Conservation (phyloP, 2,113 vertebrate species). For the Asarcornis scutulata region DNA sequence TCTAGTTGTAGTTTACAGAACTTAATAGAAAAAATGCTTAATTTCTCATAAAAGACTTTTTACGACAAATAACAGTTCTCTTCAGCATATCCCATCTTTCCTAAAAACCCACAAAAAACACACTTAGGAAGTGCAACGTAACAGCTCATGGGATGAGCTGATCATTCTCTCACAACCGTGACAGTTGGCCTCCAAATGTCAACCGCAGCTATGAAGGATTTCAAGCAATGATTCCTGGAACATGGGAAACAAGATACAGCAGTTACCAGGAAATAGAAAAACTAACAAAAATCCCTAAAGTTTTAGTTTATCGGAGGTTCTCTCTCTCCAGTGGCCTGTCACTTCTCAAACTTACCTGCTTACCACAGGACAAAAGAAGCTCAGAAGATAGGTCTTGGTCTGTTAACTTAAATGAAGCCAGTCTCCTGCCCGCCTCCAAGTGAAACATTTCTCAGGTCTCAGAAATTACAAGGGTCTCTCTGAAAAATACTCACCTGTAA, state of each 20-base stretch:
- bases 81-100: not conserved
- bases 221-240: not conserved
- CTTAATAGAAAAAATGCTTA: not conserved
- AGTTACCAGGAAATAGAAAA: not conserved
- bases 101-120: not conserved
- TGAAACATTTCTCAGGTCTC: not conserved
- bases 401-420: not conserved
- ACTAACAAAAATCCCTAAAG: rapidly evolving
- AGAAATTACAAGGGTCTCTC: too few relatives aligned
- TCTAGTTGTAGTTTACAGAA: not conserved
- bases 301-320: not conserved
- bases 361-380: not conserved
- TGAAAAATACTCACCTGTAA: not conserved
- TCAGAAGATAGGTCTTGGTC: not conserved
- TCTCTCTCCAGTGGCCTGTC: not conserved
- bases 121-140: rapidly evolving
- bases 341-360: not conserved
- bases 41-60: not conserved
- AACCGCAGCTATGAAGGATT: not conserved
- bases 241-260: rapidly evolving
- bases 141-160: not conserved
- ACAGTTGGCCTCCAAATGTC: not conserved
- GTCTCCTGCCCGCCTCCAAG: not conserved
- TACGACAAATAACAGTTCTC: not conserved
- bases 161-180: not conserved